These are phyloP conservation scores for Ciconia boyciana DNA, from an alignment of 2,113 vertebrate genomes.

Conservation along the genomic window DNA sequence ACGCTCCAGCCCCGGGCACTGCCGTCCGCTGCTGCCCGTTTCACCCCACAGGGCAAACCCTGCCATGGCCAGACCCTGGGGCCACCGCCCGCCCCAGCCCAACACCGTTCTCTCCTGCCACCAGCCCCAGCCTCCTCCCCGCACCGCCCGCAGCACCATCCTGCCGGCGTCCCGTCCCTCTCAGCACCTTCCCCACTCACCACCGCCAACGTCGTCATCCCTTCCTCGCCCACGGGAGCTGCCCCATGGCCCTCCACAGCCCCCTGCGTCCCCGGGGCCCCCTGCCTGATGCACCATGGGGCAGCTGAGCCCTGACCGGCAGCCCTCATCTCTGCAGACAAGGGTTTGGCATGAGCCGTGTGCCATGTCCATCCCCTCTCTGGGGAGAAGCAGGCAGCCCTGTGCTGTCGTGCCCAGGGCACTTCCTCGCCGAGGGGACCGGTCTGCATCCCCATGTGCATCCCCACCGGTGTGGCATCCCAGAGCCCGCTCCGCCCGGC, in stretches of 20 bases:
- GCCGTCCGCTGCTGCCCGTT: neutral
- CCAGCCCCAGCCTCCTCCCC: neutral
- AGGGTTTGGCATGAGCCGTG: neutral
- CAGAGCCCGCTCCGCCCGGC: neutral
- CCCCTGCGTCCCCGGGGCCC: neutral
- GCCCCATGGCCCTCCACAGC: neutral
- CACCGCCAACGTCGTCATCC: neutral
- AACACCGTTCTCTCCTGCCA: neutral
- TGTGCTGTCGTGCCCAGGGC: neutral
- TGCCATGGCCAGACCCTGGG: neutral
- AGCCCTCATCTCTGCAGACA: neutral
- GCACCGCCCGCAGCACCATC: neutral
- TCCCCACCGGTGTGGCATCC: neutral
- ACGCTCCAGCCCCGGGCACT: neutral
- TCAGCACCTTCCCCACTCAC: neutral
- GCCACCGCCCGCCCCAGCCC: neutral
- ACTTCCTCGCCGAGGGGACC: fast-evolving
- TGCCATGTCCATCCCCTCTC: neutral
- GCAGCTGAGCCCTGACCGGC: fast-evolving
- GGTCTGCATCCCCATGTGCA: neutral
- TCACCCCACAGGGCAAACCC: neutral
- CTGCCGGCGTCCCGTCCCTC: neutral
- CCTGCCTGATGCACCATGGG: neutral
- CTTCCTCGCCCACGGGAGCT: neutral
- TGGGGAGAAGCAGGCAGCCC: neutral